Evolutionary conservation across 2,113 vertebrate species (phyloP).

Genomic region (Heterochromis multidens): DNA sequence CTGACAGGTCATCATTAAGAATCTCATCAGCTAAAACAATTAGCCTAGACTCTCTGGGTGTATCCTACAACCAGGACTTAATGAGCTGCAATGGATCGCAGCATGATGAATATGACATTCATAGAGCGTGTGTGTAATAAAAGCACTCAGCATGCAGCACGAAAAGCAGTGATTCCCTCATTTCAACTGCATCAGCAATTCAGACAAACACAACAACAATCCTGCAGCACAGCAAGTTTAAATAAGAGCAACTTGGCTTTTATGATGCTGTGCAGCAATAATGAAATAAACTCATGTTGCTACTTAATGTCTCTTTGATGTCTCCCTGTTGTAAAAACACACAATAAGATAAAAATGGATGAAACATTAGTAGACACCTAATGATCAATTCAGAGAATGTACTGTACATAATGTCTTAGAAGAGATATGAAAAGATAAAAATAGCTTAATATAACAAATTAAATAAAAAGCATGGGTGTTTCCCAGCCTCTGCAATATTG

Average conservation of each 20-base stretch:
- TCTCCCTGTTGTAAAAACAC: background rate
- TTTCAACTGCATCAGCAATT: background rate
- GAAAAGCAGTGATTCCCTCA: background rate
- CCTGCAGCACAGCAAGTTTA: background rate
- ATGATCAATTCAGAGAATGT: background rate
- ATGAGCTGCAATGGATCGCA: background rate
- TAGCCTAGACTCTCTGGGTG: background rate
- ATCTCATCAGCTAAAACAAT: background rate
- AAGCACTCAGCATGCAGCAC: background rate
- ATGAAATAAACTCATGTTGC: background rate
- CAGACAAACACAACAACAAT: background rate
- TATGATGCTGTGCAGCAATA: background rate
- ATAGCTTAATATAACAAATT: background rate
- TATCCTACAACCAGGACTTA: background rate
- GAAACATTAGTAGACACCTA: background rate
- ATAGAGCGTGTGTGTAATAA: background rate
- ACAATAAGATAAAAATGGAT: background rate
- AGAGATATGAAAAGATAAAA: background rate
- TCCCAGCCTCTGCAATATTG: background rate
- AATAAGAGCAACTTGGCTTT: background rate
- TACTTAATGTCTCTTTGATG: background rate
- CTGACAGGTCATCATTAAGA: background rate
- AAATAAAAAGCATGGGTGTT: background rate
- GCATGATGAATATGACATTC: background rate
- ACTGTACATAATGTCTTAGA: background rate